phyloP scores from a whole-genome alignment of 2,113 vertebrate species.

The Sorex fumeus region DNA sequence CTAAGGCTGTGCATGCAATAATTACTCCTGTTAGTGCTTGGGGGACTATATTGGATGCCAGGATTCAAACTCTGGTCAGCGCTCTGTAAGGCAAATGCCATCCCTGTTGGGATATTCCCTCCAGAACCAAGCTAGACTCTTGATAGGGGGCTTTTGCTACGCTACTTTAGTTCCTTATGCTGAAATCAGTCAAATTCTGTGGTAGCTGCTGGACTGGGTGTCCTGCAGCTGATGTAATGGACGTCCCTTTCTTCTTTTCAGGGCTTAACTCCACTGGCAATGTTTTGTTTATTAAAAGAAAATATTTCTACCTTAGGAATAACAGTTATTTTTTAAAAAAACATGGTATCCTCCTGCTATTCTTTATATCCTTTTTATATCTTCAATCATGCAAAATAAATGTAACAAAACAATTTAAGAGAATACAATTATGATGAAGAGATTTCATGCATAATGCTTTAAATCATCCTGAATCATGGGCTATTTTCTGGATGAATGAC shows the following conservation, averaged over 20 bases:
- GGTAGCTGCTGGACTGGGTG: background rate
- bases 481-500: constrained; percentile 9
- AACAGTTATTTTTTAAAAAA: background rate
- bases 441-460: background rate
- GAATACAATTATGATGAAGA: background rate
- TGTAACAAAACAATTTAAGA: constrained; percentile 17
- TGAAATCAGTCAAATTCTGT: background rate
- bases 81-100: too few relatives aligned
- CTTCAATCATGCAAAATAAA: background rate
- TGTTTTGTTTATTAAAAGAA: constrained; percentile 22
- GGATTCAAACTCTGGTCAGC: too few relatives aligned
- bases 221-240: background rate
- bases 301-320: too few relatives aligned
- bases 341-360: background rate
- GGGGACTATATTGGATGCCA: too few relatives aligned
- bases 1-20: too few relatives aligned
- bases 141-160: too few relatives aligned
- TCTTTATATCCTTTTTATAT: background rate
- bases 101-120: too few relatives aligned
- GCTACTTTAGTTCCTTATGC: too few relatives aligned
- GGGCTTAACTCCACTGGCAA: background rate
- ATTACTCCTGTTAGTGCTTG: too few relatives aligned
- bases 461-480: background rate
- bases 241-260: background rate
- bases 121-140: too few relatives aligned